These are phyloP conservation scores for Operophtera brumata DNA, from an alignment of 2,888 invertebrate species.

Conservation along the genomic window DNA sequence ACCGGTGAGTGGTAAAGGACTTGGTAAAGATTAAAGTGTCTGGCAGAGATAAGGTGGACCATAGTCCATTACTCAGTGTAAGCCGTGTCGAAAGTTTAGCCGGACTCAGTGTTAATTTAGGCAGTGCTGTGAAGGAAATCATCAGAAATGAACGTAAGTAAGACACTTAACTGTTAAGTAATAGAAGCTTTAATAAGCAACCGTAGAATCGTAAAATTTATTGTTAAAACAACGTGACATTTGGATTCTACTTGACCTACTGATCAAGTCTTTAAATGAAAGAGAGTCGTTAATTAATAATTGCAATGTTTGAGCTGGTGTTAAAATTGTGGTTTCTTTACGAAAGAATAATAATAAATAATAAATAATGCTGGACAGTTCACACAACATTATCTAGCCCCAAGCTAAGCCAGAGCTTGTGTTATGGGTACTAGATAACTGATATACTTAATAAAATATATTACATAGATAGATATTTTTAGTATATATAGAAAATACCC, in stretches of 20 bases:
- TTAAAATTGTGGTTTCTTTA: not conserved
- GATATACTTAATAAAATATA: too few relatives aligned
- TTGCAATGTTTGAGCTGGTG: not conserved
- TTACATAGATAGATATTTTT: too few relatives aligned
- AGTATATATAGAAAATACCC: too few relatives aligned
- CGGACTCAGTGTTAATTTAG: slow-evolving; percentile 9
- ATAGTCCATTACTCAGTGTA: not conserved
- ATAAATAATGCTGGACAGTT: too few relatives aligned
- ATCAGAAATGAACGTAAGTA: slow-evolving; percentile 69
- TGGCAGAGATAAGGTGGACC: slow-evolving; percentile 12
- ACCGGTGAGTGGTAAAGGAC: slow-evolving; percentile 6
- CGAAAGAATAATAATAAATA: too few relatives aligned
- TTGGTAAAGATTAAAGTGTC: slow-evolving; percentile 13
- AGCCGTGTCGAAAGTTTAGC: slow-evolving; percentile 8
- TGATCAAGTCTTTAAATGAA: not conserved
- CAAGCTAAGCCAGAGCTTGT: too few relatives aligned
- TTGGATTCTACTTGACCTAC: not conserved
- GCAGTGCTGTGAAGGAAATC: slow-evolving; percentile 42
- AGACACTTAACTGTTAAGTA: slow-evolving; percentile 5
- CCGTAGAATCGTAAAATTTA: slow-evolving; percentile 9
- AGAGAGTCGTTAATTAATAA: not conserved
- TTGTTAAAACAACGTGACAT: slow-evolving; percentile 3
- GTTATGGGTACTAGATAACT: too few relatives aligned
- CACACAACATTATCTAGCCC: too few relatives aligned
- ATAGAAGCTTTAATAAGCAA: slow-evolving; percentile 2